Conservation (phyloP, 1,140 invertebrate species). For the Bicyclus anynana region DNA sequence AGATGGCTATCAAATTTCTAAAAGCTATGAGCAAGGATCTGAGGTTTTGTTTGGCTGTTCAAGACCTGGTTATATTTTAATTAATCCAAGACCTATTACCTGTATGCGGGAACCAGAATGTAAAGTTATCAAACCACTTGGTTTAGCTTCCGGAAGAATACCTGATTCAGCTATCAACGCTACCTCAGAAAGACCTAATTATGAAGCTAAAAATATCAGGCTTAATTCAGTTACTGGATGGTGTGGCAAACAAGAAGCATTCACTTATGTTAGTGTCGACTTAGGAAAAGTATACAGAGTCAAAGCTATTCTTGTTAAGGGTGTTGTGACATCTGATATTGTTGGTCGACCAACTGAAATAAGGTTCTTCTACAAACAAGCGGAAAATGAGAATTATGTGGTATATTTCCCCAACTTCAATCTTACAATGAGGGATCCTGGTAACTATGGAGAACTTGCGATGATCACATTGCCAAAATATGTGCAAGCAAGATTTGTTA, state of each 20-base stretch:
- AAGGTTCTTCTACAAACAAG: constrained; percentile 97
- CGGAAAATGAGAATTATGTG: constrained; percentile 95
- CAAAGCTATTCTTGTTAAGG: constrained; percentile 94
- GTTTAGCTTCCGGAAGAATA: constrained; percentile 93
- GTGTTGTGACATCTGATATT: constrained; percentile 96
- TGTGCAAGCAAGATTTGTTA: constrained; percentile 94
- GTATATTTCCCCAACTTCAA: constrained; percentile 98
- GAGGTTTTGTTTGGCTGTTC: constrained; percentile 94
- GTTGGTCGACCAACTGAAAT: constrained; percentile 96
- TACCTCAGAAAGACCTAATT: constrained; percentile 94
- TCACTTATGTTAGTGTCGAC: constrained; percentile 97
- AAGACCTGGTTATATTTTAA: constrained; percentile 94
- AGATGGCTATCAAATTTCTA: constrained; percentile 92
- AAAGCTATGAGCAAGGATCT: constrained; percentile 95
- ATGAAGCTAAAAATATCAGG: constrained; percentile 93
- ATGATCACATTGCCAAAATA: constrained; percentile 97
- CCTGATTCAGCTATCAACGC: constrained; percentile 98
- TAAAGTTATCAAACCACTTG: constrained; percentile 93
- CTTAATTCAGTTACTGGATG: constrained; percentile 96
- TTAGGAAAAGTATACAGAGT: constrained; percentile 93
- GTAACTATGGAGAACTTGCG: constrained; percentile 90
- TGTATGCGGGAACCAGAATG: constrained; percentile 96
- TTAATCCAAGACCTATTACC: constrained; percentile 92
- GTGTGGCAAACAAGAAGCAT: constrained; percentile 96
- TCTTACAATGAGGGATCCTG: constrained; percentile 93